Percentiles rank a stretch among this genome's conserved stretches.
Conservation (phyloP, 2,797 vertebrate species). For the Cetoscarus ocellatus region DNA sequence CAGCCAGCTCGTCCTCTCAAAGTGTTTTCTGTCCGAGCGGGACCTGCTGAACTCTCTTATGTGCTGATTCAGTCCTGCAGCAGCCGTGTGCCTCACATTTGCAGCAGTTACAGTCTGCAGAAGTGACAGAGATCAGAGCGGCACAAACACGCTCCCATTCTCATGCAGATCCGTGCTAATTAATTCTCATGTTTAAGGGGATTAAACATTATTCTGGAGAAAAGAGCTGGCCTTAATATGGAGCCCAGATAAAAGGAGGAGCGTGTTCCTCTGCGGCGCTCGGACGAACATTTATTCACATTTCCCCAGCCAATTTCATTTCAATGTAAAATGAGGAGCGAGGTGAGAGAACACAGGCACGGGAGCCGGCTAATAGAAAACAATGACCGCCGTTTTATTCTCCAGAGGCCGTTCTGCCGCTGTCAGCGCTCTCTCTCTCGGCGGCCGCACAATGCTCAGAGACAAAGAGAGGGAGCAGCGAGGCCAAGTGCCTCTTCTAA, state of each 20-base stretch:
- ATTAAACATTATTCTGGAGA: slow-evolving; percentile 82
- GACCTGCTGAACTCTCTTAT: neutral
- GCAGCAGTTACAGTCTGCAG: neutral
- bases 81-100: neutral
- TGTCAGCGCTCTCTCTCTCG: slow-evolving; percentile 75
- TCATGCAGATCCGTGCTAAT: slow-evolving; percentile 86
- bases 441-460: slow-evolving; percentile 56
- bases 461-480: slow-evolving; percentile 75
- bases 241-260: slow-evolving; percentile 80
- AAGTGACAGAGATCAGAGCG: slow-evolving; percentile 24
- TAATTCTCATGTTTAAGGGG: slow-evolving; percentile 86
- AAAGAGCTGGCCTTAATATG: slow-evolving; percentile 80
- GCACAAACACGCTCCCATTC: slow-evolving; percentile 73
- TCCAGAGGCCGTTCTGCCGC: slow-evolving; percentile 75
- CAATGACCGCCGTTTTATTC: slow-evolving; percentile 79
- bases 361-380: slow-evolving; percentile 84
- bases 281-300: slow-evolving; percentile 76
- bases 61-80: slow-evolving; percentile 52
- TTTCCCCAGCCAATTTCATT: slow-evolving; percentile 80
- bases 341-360: slow-evolving; percentile 58
- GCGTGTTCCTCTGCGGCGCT: slow-evolving; percentile 61
- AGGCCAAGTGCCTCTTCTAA: slow-evolving; percentile 78
- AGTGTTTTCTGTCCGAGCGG: slow-evolving; percentile 1
- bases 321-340: slow-evolving; percentile 76
- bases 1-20: neutral